These are phyloP conservation scores for Heliconius himera DNA, from an alignment of 1,140 invertebrate species.

Conservation along the genomic window DNA sequence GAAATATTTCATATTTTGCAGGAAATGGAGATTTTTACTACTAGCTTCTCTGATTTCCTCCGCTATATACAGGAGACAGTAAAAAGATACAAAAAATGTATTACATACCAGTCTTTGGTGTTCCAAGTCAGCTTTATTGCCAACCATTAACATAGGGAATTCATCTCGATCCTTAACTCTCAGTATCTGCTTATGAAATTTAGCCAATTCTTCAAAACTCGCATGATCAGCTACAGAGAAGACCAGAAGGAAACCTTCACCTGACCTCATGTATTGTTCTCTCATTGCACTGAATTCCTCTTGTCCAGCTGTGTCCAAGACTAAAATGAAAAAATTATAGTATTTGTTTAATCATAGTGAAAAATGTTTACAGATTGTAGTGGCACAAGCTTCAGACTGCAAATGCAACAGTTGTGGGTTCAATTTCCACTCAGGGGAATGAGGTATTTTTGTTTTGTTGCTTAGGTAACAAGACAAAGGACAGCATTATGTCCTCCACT, in stretches of 20 bases:
- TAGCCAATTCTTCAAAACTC: conserved; percentile 96
- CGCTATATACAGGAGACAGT: too few species aligned
- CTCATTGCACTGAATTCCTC: conserved; percentile 99
- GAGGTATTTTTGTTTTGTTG: too few species aligned
- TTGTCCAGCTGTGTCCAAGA: conserved; percentile 98
- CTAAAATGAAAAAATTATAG: conserved; percentile 70
- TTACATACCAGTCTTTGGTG: conserved; percentile 89
- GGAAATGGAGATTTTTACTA: too few species aligned
- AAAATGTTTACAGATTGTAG: too few species aligned
- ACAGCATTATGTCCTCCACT: too few species aligned
- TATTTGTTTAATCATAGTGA: neutral
- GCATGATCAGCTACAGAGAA: conserved; percentile 96
- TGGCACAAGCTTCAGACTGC: too few species aligned
- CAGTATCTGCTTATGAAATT: conserved; percentile 97
- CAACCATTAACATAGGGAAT: conserved; percentile 98
- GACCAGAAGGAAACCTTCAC: conserved; percentile 97
- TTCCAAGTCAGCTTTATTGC: conserved; percentile 97
- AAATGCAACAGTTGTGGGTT: too few species aligned
- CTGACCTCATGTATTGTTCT: conserved; percentile 97
- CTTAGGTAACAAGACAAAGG: too few species aligned
- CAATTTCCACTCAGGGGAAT: too few species aligned
- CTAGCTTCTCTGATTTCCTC: too few species aligned
- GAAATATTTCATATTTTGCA: too few species aligned
- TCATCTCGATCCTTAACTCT: conserved; percentile 96
- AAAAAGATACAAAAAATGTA: neutral